Conservation (phyloP, 2,113 vertebrate genomes). For the Hyperopisus bebe region DNA sequence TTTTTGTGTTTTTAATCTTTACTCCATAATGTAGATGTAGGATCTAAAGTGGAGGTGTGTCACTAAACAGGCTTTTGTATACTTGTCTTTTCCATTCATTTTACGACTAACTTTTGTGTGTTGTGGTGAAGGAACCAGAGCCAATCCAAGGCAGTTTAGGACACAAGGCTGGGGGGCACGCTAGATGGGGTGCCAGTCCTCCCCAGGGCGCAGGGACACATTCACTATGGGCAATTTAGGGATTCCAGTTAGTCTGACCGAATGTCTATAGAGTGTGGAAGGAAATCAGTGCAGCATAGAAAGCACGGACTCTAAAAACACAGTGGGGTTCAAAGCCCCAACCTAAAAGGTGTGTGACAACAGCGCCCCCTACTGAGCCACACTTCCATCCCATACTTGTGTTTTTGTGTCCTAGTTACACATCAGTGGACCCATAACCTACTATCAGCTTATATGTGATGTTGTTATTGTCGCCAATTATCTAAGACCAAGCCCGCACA, state of each 20-base stretch:
- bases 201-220: background rate
- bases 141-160: background rate
- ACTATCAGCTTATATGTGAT: background rate
- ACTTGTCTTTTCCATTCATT: background rate
- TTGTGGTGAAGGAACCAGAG: background rate
- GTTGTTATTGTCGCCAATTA: background rate
- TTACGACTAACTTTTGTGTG: background rate
- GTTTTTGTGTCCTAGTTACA: background rate
- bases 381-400: background rate
- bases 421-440: background rate
- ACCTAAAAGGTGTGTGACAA: background rate
- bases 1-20: background rate
- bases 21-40: background rate
- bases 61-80: background rate
- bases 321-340: background rate
- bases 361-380: background rate
- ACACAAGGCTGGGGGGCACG: background rate
- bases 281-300: background rate
- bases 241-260: background rate
- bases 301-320: background rate
- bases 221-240: background rate
- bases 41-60: background rate
- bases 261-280: background rate
- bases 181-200: background rate
- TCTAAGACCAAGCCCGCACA: background rate